Percentiles rank a stretch among this genome's conserved stretches.
Evolutionary conservation across 2,113 vertebrate genomes (phyloP).

Genomic region (Nibea coibor): DNA sequence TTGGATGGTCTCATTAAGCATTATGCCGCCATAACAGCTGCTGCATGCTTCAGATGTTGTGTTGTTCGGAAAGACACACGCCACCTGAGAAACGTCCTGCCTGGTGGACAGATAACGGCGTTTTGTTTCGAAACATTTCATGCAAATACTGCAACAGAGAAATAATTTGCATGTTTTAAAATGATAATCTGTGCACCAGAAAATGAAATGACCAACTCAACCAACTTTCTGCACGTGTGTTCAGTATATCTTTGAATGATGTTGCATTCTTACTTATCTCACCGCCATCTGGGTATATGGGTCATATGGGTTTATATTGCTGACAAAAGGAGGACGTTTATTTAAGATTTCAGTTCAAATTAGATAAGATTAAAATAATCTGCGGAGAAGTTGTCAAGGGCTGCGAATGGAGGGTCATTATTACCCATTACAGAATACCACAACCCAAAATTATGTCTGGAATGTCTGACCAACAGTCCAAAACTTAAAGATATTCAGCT

Average conservation of each 20-base stretch:
- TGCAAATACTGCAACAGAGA: not conserved
- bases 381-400: no score
- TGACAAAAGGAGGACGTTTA: not conserved
- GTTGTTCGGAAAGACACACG: not conserved
- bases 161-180: not conserved
- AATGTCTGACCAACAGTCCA: no score
- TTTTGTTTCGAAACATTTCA: not conserved
- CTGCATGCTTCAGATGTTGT: slow-evolving; percentile 18
- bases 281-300: no score
- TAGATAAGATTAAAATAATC: not conserved
- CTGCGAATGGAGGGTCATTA: no score
- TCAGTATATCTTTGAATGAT: not conserved
- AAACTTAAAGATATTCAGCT: no score
- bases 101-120: not conserved
- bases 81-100: not conserved
- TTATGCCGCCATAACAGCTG: slow-evolving; percentile 5
- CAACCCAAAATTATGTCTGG: no score
- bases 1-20: not conserved
- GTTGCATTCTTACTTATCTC: not conserved
- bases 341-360: not conserved
- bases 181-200: not conserved
- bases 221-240: not conserved
- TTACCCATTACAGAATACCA: no score
- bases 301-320: not conserved
- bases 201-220: not conserved